Evolutionary conservation across 2,797 vertebrate genomes (phyloP).

Genomic region (Micromesistius poutassou): DNA sequence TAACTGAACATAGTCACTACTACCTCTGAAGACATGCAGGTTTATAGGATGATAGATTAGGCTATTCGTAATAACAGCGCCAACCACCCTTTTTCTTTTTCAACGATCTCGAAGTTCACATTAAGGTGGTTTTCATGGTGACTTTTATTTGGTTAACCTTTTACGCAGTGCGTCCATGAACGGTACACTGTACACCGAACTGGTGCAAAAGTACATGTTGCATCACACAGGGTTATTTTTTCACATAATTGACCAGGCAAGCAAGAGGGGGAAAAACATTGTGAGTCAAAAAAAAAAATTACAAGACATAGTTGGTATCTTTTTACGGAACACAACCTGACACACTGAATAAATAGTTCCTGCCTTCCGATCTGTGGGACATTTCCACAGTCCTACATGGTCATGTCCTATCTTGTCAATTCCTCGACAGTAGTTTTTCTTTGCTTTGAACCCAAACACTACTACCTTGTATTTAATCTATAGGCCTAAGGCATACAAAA

Average conservation of each 20-base stretch:
- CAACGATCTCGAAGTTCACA: neutral
- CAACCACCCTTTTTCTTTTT: neutral
- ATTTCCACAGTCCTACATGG: conserved; percentile 40
- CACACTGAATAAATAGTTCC: neutral
- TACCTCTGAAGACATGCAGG: neutral
- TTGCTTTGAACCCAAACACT: neutral
- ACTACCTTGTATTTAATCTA: neutral
- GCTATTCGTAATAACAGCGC: neutral
- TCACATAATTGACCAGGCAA: neutral
- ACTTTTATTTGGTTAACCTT: neutral
- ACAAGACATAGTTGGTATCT: neutral
- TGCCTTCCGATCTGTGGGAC: conserved; percentile 10
- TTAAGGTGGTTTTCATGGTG: neutral
- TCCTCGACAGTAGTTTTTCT: neutral
- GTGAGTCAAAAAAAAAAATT: neutral
- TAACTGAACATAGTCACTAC: neutral
- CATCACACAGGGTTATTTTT: neutral
- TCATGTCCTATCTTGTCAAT: conserved; percentile 44
- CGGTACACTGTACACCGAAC: neutral
- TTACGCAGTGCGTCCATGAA: neutral
- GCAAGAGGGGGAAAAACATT: neutral
- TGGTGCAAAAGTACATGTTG: conserved; percentile 7
- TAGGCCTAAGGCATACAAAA: neutral
- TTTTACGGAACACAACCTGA: neutral
- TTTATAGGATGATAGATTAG: neutral